Evolutionary conservation across 2,888 invertebrate genomes (phyloP).

Genomic region (Aplocera efformata): DNA sequence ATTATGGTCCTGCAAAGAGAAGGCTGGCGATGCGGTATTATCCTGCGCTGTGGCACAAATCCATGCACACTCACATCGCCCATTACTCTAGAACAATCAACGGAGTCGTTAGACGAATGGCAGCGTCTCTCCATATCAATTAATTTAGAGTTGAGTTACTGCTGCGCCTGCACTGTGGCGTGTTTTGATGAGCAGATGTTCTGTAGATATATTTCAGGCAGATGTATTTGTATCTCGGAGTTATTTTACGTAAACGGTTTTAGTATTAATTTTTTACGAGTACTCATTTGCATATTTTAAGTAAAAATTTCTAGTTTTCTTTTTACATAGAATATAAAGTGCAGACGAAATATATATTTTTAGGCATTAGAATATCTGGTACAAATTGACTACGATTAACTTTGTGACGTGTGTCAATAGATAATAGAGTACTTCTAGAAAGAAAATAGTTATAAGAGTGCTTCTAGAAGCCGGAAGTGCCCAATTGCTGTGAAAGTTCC

Average conservation of each 20-base stretch:
- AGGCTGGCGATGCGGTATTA: too few relatives aligned
- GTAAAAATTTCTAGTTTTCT: not conserved
- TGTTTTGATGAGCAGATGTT: conserved; percentile 2
- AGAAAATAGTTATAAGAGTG: too few relatives aligned
- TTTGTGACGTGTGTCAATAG: too few relatives aligned
- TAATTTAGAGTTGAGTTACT: conserved; percentile 18
- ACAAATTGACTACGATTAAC: too few relatives aligned
- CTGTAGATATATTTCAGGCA: conserved; percentile 6
- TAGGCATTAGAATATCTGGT: too few relatives aligned
- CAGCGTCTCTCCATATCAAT: conserved; percentile 4
- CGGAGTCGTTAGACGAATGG: conserved; percentile 16
- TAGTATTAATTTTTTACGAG: conserved; percentile 5
- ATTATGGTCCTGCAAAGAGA: too few relatives aligned
- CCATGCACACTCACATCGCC: not conserved
- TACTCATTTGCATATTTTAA: not conserved
- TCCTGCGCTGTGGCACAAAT: conserved; percentile 7
- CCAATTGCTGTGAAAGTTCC: too few relatives aligned
- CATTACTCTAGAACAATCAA: conserved; percentile 12
- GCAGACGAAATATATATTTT: too few relatives aligned
- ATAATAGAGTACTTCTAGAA: too few relatives aligned
- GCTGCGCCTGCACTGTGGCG: conserved; percentile 18
- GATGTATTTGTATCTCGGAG: conserved; percentile 1
- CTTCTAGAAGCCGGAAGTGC: too few relatives aligned
- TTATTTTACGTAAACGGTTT: conserved; percentile 1
- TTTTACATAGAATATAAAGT: too few relatives aligned